Percentiles rank a stretch among this genome's conserved stretches.
Conservation (phyloP, 2,888 invertebrate species). For the Caenorhabditis panamensis region DNA sequence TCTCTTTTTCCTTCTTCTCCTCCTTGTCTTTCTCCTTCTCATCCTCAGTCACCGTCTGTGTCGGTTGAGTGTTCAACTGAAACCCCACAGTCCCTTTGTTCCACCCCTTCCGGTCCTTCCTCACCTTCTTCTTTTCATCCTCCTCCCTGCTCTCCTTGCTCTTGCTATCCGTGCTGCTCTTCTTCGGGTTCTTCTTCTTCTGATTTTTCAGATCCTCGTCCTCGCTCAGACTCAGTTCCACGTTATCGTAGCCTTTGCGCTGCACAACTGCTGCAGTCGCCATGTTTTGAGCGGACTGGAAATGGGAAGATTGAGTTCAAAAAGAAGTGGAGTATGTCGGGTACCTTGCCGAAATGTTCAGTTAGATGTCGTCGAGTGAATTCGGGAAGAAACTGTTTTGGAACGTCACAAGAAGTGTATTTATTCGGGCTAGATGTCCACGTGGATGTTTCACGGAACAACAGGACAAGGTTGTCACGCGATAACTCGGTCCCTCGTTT, state of each 20-base stretch:
- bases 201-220: slow-evolving; percentile 27
- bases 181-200: slow-evolving; percentile 21
- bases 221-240: slow-evolving; percentile 49
- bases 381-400: too few species aligned
- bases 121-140: slow-evolving; percentile 27
- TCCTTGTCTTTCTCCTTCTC: slow-evolving; percentile 15
- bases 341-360: slow-evolving; percentile 35
- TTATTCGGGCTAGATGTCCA: too few species aligned
- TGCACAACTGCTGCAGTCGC: slow-evolving; percentile 42
- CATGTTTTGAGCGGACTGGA: slow-evolving; percentile 44
- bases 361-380: neutral
- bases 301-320: neutral
- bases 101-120: slow-evolving; percentile 5
- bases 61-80: slow-evolving; percentile 23
- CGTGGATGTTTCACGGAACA: too few species aligned
- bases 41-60: slow-evolving; percentile 23
- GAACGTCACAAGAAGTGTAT: too few species aligned
- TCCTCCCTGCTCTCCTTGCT: slow-evolving; percentile 31
- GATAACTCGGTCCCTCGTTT: too few species aligned
- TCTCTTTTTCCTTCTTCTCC: neutral
- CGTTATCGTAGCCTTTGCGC: slow-evolving; percentile 52
- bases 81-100: neutral
- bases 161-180: slow-evolving; percentile 23
- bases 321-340: neutral
- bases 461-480: too few species aligned